Conservation (phyloP, 2,113 vertebrate species). For the Pelecanoides urinatrix region DNA sequence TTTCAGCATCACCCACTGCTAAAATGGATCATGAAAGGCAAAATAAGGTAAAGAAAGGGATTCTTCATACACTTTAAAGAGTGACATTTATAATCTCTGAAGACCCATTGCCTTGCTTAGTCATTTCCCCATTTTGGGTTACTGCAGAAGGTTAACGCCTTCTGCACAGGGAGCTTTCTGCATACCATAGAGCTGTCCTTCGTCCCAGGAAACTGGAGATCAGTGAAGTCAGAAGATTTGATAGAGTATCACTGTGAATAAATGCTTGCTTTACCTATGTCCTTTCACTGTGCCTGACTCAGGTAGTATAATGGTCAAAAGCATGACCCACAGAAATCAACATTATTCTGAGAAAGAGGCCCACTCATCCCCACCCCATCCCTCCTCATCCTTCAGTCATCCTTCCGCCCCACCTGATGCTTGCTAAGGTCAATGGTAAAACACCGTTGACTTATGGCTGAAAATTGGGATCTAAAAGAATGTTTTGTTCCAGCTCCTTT, state of each 20-base stretch:
- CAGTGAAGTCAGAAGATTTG: not conserved
- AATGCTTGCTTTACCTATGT: not conserved
- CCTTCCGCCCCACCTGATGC: not conserved
- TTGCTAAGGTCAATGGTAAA: not conserved
- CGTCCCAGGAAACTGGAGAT: not conserved
- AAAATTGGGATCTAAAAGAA: not conserved
- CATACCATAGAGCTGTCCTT: not conserved
- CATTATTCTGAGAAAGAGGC: not conserved
- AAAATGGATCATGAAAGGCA: constrained; percentile 18
- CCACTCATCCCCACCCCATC: not conserved
- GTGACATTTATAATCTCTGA: not conserved
- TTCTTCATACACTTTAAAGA: not conserved
- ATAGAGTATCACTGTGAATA: not conserved
- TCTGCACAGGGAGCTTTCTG: not conserved
- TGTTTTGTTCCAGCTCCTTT: not conserved
- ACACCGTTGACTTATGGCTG: not conserved
- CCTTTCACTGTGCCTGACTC: not conserved
- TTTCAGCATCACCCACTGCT: not conserved
- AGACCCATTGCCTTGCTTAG: not conserved
- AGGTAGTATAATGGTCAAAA: not conserved
- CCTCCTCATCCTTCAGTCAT: not conserved
- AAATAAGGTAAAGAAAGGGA: not conserved
- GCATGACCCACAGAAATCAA: not conserved
- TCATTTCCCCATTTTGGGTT: not conserved
- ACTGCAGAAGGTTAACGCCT: constrained; percentile 12